phyloP scores from a whole-genome alignment of 2,888 invertebrate genomes.

The Pogonocherus hispidulus region DNA sequence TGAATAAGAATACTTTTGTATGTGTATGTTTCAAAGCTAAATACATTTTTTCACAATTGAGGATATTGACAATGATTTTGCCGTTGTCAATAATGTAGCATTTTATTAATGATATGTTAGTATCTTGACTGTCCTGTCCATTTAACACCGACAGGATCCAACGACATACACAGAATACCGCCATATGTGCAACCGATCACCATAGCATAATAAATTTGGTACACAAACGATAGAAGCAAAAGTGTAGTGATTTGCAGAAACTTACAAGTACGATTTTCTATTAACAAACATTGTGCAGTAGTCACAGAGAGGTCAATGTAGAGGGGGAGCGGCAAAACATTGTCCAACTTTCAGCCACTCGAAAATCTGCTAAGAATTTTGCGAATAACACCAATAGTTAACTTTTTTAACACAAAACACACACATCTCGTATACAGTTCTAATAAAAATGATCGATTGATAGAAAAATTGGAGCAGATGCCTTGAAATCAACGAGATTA shows the following conservation, averaged over 20 bases:
- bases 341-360: slow-evolving; percentile 63
- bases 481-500: slow-evolving; percentile 44
- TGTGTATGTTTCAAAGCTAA: no score
- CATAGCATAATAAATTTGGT: neutral
- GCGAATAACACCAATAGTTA: slow-evolving; percentile 58
- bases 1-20: no score
- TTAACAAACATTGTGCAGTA: slow-evolving; percentile 56
- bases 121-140: slow-evolving; percentile 8
- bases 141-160: neutral
- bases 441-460: slow-evolving; percentile 30
- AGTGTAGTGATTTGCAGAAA: slow-evolving; percentile 38
- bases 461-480: slow-evolving; percentile 36
- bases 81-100: no score
- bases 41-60: no score
- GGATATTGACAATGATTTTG: no score
- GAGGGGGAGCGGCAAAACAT: slow-evolving; percentile 57
- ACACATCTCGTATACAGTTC: slow-evolving; percentile 32
- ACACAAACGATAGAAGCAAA: slow-evolving; percentile 10
- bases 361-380: slow-evolving; percentile 63
- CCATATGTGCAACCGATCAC: slow-evolving; percentile 15
- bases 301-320: slow-evolving; percentile 52
- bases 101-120: no score
- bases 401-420: slow-evolving; percentile 26
- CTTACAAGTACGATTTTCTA: slow-evolving; percentile 63
- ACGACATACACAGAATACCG: slow-evolving; percentile 19